phyloP scores from a whole-genome alignment of 2,113 vertebrate species.

The Tachycineta bicolor region DNA sequence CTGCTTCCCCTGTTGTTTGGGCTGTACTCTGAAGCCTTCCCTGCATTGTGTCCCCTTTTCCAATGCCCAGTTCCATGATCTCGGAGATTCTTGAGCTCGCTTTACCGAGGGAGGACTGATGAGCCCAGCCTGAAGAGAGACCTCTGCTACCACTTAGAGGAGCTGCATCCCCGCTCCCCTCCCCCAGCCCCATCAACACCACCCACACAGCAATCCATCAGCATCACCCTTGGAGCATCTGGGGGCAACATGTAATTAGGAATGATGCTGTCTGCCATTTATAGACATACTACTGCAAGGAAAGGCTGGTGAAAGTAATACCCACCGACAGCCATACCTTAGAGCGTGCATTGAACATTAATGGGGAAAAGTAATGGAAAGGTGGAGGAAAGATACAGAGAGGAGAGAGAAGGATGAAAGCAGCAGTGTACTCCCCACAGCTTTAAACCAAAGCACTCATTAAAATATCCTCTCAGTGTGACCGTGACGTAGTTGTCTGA shows the following conservation, averaged over 20 bases:
- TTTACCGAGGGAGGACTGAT: not conserved
- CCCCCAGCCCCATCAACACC: conserved; percentile 40
- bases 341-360: not conserved
- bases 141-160: conserved; percentile 34
- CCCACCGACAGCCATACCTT: not conserved
- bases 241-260: conserved; percentile 63
- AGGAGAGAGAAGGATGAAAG: not conserved
- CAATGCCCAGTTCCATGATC: not conserved
- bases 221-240: conserved; percentile 59
- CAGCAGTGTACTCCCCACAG: not conserved
- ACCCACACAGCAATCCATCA: conserved; percentile 60
- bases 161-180: not conserved
- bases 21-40: not conserved
- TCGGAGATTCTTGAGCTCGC: not conserved
- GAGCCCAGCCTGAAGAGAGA: not conserved
- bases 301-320: conserved; percentile 42
- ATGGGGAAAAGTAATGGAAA: not conserved
- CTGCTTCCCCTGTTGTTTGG: not conserved
- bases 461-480: not conserved
- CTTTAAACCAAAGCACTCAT: not conserved
- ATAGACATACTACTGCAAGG: not conserved
- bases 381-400: not conserved
- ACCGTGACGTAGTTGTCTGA: not conserved
- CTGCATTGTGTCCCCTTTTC: not conserved
- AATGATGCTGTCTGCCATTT: conserved; percentile 51